phyloP scores from a whole-genome alignment of 2,888 invertebrate species.

The Megalurothrips usitatus region DNA sequence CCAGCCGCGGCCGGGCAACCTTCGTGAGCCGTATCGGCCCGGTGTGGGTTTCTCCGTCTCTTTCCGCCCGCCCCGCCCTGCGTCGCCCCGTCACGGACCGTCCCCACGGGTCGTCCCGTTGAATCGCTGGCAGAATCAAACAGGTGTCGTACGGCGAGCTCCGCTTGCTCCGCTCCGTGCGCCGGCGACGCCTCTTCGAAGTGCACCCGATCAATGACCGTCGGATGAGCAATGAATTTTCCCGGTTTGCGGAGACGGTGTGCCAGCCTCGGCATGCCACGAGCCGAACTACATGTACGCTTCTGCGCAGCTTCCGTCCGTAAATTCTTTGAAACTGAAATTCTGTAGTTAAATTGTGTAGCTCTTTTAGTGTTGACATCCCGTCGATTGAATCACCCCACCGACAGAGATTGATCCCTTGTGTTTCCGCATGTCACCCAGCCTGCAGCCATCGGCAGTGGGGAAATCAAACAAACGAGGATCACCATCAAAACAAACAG shows the following conservation, averaged over 20 bases:
- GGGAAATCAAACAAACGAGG: neutral
- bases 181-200: neutral
- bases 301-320: no score
- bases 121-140: neutral
- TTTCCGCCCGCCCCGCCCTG: no score
- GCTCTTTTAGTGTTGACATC: no score
- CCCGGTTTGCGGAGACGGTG: neutral
- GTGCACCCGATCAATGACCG: neutral
- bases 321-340: no score
- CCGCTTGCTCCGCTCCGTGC: no score
- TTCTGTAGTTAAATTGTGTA: no score
- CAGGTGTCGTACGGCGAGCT: neutral
- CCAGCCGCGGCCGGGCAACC: constrained; percentile 27
- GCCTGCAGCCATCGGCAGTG: no score
- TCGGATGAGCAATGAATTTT: constrained; percentile 12
- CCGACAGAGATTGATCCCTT: no score
- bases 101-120: neutral
- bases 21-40: constrained; percentile 27
- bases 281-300: no score
- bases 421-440: no score
- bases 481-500: neutral
- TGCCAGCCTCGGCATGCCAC: neutral
- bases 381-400: neutral
- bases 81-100: no score
- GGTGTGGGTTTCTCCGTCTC: constrained; percentile 23